phyloP scores from a whole-genome alignment of 2,797 vertebrate genomes.

The Ptychobarbus kaznakovi region DNA sequence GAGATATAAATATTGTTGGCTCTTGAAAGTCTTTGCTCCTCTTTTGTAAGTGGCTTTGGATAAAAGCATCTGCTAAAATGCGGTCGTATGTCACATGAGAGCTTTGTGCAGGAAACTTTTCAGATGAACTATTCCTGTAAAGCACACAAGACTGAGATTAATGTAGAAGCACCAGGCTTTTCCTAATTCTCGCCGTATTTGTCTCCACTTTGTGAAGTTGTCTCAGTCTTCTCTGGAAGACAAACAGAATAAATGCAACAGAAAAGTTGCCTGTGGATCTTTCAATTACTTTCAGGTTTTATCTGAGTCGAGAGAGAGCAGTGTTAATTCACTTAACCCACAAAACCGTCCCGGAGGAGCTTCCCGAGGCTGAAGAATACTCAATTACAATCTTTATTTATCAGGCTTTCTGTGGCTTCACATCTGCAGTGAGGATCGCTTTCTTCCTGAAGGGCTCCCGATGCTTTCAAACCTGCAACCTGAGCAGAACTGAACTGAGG shows the following conservation, averaged over 20 bases:
- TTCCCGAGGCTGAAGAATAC: constrained; percentile 48
- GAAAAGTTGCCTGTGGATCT: constrained; percentile 48
- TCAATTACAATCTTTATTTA: constrained; percentile 45
- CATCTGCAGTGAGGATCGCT: background rate
- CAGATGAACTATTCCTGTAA: background rate
- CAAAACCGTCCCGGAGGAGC: constrained; percentile 46
- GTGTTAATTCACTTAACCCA: constrained; percentile 57
- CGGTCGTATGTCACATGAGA: background rate
- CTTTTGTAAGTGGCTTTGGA: background rate
- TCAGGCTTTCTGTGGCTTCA: background rate
- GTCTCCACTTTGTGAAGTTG: constrained; percentile 26
- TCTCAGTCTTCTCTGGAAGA: constrained; percentile 35
- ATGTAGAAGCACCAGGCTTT: background rate
- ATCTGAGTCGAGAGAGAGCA: constrained; percentile 33
- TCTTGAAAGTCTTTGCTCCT: background rate
- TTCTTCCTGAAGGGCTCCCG: constrained; percentile 8
- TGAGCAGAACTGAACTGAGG: background rate
- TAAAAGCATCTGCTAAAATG: background rate
- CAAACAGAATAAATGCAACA: constrained; percentile 46
- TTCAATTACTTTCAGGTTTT: constrained; percentile 29
- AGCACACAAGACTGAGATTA: background rate
- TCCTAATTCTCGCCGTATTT: background rate
- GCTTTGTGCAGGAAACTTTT: background rate
- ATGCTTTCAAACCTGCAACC: background rate
- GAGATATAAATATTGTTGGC: background rate